Evolutionary conservation across 2,797 vertebrate species (phyloP).

Genomic region (Cossypha caffra): DNA sequence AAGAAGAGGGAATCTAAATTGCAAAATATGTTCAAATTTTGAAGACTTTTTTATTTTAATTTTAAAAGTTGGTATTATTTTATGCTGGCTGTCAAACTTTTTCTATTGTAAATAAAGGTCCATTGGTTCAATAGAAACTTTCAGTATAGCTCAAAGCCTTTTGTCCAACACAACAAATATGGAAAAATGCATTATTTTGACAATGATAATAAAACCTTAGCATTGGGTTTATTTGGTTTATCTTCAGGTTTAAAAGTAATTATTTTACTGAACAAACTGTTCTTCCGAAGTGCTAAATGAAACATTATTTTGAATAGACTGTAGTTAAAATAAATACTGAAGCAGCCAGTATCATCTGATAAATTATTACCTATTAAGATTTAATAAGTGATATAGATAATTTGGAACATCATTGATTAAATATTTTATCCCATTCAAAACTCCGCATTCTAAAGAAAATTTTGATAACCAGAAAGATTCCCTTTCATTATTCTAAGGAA

Average conservation of each 20-base stretch:
- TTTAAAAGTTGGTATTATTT: neutral
- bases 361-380: neutral
- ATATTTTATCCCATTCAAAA: neutral
- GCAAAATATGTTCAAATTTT: neutral
- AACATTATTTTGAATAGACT: neutral
- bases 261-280: neutral
- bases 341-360: neutral
- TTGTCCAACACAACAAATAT: neutral
- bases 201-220: neutral
- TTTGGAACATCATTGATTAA: neutral
- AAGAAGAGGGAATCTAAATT: neutral
- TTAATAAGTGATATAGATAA: neutral
- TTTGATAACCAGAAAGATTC: neutral
- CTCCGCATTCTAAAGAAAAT: neutral
- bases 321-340: neutral
- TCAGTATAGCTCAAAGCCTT: neutral
- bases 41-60: neutral
- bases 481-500: neutral
- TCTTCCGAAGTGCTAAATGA: neutral
- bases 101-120: neutral
- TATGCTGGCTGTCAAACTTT: neutral
- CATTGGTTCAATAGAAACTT: neutral
- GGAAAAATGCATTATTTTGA: neutral
- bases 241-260: neutral
- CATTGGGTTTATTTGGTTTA: neutral